Conservation (phyloP, 53 echinoderm and acorn worm species). For the Henricia sp. region DNA sequence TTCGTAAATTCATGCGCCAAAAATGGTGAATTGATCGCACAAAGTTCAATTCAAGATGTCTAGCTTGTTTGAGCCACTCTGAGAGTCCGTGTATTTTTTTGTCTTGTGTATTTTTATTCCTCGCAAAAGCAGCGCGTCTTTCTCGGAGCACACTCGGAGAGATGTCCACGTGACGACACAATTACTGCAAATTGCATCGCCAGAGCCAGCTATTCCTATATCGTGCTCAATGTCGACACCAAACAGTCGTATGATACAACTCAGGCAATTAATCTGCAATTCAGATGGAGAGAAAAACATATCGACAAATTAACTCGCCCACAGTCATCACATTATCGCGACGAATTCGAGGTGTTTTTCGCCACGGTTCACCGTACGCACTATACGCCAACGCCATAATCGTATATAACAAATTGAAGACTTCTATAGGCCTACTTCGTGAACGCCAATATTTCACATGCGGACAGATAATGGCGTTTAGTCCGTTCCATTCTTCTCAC, state of each 20-base stretch:
- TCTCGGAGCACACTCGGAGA: background rate
- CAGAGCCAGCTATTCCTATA: background rate
- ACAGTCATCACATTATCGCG: too few species aligned
- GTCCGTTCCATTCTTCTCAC: too few species aligned
- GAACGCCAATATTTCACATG: too few species aligned
- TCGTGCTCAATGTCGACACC: conserved; percentile 25
- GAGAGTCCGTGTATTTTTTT: background rate
- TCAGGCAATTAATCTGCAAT: conserved; percentile 8
- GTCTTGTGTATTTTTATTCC: background rate
- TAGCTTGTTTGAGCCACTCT: background rate
- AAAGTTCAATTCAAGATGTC: background rate
- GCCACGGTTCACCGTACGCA: too few species aligned
- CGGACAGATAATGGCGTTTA: too few species aligned
- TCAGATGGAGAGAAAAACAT: conserved; percentile 3
- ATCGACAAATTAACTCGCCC: conserved; percentile 22
- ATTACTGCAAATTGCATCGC: conserved; percentile 3
- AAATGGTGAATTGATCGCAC: background rate
- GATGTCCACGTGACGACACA: background rate
- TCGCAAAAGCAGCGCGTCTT: background rate
- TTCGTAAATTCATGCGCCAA: background rate
- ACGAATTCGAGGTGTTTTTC: too few species aligned
- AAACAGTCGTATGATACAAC: conserved; percentile 24
- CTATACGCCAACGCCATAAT: too few species aligned
- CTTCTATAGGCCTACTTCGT: too few species aligned
- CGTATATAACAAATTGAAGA: too few species aligned